Evolutionary conservation across 2,113 vertebrate species (phyloP).

Genomic region (Brachionichthys hirsutus): DNA sequence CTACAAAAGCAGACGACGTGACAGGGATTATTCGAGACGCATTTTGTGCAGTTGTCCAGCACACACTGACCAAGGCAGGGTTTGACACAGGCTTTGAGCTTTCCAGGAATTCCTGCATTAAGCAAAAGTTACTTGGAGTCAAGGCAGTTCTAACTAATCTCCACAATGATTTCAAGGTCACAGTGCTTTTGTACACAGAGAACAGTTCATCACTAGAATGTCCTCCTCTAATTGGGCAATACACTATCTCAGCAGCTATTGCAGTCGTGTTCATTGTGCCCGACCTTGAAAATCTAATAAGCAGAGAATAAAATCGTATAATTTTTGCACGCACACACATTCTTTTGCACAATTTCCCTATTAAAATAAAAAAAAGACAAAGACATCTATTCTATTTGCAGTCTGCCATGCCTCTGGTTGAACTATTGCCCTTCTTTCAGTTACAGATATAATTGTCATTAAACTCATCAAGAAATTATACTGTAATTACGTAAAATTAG

Average conservation of each 20-base stretch:
- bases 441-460: conserved; percentile 51
- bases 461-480: conserved; percentile 53
- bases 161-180: conserved; percentile 64
- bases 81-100: conserved; percentile 3
- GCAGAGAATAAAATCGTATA: conserved; percentile 39
- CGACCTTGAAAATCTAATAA: conserved; percentile 67
- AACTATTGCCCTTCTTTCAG: conserved; percentile 46
- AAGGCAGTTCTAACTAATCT: conserved; percentile 46
- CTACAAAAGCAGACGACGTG: conserved; percentile 31
- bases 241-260: conserved; percentile 54
- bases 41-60: conserved; percentile 19
- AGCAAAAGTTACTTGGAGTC: conserved; percentile 31
- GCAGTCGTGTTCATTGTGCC: conserved; percentile 41
- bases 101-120: conserved; percentile 17
- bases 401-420: conserved; percentile 39
- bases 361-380: conserved; percentile 35
- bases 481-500: conserved; percentile 68
- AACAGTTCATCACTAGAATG: conserved; percentile 45
- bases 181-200: conserved; percentile 35
- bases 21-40: conserved; percentile 9
- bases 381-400: conserved; percentile 20
- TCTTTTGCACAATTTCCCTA: conserved; percentile 28
- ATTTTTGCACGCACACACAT: conserved; percentile 14
- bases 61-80: conserved; percentile 20
- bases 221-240: conserved; percentile 58